Percentiles rank a stretch among this genome's conserved stretches.
These are phyloP conservation scores for Caprella mutica DNA, from an alignment of 2,888 invertebrate genomes.

Conservation along the genomic window DNA sequence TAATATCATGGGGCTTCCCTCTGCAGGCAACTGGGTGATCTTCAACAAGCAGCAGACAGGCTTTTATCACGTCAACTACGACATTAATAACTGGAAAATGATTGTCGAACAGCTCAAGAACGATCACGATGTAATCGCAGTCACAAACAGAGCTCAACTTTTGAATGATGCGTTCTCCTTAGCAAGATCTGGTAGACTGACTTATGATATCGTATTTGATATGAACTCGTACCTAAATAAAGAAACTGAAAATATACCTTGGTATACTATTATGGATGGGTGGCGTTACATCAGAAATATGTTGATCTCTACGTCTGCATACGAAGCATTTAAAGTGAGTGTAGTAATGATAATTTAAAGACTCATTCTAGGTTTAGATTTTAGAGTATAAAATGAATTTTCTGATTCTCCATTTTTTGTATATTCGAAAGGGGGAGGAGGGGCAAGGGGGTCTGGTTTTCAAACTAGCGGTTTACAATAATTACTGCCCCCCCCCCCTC, in stretches of 20 bases:
- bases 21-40: constrained; percentile 50
- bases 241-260: constrained; percentile 72
- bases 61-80: constrained; percentile 58
- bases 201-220: constrained; percentile 62
- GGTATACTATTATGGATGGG: constrained; percentile 67
- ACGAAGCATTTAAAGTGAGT: constrained; percentile 57
- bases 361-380: too few relatives aligned
- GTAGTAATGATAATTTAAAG: too few relatives aligned
- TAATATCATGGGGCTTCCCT: constrained; percentile 19
- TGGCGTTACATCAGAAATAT: constrained; percentile 66
- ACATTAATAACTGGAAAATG: constrained; percentile 61
- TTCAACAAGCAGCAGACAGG: constrained; percentile 75
- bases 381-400: too few relatives aligned
- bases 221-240: constrained; percentile 65
- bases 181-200: constrained; percentile 46
- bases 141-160: constrained; percentile 73
- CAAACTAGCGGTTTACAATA: too few relatives aligned
- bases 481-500: too few relatives aligned
- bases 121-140: constrained; percentile 54
- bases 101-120: constrained; percentile 54
- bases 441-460: too few relatives aligned
- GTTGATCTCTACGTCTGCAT: constrained; percentile 60
- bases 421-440: too few relatives aligned
- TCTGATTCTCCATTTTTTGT: too few relatives aligned
- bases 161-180: constrained; percentile 55